These are phyloP conservation scores for Lycocorax pyrrhopterus DNA, from an alignment of 2,113 vertebrate genomes.

Conservation along the genomic window DNA sequence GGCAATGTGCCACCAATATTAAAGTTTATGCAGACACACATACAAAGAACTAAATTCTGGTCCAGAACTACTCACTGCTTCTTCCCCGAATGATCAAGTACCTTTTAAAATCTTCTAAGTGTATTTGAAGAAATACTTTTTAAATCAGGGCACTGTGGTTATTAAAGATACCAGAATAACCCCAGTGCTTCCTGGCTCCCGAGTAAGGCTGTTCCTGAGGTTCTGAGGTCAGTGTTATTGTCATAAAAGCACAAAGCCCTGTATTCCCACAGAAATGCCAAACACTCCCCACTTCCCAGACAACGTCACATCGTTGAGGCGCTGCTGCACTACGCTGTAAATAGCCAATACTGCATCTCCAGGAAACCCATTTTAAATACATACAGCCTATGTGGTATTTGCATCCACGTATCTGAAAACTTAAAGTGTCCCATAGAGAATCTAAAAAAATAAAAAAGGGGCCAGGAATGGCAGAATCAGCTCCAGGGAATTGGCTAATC, in stretches of 20 bases:
- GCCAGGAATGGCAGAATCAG: neutral
- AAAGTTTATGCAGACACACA: neutral
- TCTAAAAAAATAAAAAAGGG: neutral
- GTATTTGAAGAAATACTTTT: neutral
- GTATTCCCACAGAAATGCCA: neutral
- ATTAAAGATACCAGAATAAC: neutral
- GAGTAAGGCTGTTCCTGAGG: neutral
- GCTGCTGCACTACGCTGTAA: accelerated
- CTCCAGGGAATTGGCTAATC: neutral
- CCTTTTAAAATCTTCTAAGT: neutral
- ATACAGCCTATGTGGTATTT: accelerated
- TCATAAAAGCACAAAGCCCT: neutral
- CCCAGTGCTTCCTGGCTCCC: neutral
- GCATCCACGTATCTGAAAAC: neutral
- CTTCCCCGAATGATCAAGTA: neutral
- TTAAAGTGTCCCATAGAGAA: neutral
- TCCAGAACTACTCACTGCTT: neutral
- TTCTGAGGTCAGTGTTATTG: neutral
- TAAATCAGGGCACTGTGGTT: neutral
- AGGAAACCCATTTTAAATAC: neutral
- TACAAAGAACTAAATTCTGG: neutral
- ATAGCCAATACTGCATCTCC: neutral
- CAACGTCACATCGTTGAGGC: neutral
- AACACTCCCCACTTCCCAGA: neutral
- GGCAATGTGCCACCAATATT: neutral